Evolutionary conservation across 2,113 vertebrate genomes (phyloP).

Genomic region (Perccottus glenii): DNA sequence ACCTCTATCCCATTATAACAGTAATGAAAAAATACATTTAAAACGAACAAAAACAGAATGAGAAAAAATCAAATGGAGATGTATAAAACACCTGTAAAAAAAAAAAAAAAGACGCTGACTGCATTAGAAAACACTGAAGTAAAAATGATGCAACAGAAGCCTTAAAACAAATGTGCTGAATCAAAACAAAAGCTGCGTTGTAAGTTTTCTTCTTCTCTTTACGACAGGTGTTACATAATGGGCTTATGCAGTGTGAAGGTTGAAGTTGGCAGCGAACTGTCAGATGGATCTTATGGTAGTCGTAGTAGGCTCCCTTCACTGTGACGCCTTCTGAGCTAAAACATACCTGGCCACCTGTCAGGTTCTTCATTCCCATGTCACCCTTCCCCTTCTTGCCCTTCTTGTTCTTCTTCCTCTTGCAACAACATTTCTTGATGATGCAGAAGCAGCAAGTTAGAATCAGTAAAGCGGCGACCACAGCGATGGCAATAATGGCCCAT

Average conservation of each 20-base stretch:
- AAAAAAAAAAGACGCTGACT: constrained; percentile 39
- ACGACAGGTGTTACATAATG: constrained; percentile 33
- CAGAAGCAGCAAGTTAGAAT: constrained; percentile 97
- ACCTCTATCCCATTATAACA: constrained; percentile 67
- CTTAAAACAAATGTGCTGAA: constrained; percentile 4
- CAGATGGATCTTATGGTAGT: no score
- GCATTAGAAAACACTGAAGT: constrained; percentile 48
- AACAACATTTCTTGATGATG: constrained; percentile 98
- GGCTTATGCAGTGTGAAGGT: constrained; percentile 7
- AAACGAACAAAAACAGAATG: constrained; percentile 45
- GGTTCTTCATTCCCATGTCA: constrained; percentile 97
- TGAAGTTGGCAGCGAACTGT: background rate
- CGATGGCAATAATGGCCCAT: constrained; percentile 95
- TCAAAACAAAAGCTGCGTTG: background rate
- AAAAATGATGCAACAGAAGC: background rate
- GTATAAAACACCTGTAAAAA: constrained; percentile 50
- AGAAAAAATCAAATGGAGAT: constrained; percentile 54
- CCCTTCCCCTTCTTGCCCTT: constrained; percentile 97
- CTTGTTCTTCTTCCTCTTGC: constrained; percentile 99
- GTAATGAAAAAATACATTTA: constrained; percentile 64
- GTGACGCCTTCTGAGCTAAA: constrained; percentile 14
- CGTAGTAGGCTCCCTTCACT: constrained; percentile 6
- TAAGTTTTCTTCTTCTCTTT: constrained; percentile 12
- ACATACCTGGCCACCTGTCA: constrained; percentile 87
- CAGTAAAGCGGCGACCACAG: constrained; percentile 90